Evolutionary conservation across 1,140 invertebrate species (phyloP).

Genomic region (Drosophila aff.): DNA sequence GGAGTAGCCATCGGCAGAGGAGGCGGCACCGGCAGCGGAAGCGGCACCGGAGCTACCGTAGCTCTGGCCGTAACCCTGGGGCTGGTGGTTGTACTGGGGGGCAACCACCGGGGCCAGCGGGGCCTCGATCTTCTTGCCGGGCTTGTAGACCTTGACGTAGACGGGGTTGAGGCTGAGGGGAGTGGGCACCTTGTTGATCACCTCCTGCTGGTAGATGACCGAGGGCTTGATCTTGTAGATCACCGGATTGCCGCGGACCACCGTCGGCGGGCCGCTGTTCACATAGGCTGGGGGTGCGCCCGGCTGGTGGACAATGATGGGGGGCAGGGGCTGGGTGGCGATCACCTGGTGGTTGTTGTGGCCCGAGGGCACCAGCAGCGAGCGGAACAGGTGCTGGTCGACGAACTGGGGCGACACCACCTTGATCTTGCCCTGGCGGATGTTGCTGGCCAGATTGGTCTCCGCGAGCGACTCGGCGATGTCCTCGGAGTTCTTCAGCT

Average conservation of each 20-base stretch:
- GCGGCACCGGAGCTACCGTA: conserved; percentile 52
- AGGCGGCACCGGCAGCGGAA: conserved; percentile 36
- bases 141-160: conserved; percentile 84
- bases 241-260: conserved; percentile 79
- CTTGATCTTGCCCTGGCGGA: conserved; percentile 82
- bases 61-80: conserved; percentile 41
- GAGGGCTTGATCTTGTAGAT: conserved; percentile 83
- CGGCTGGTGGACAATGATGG: conserved; percentile 80
- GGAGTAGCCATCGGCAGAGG: conserved; percentile 53
- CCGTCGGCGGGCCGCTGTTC: conserved; percentile 78
- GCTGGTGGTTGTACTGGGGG: conserved; percentile 63
- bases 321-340: conserved; percentile 79
- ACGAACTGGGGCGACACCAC: conserved; percentile 80
- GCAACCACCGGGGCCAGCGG: conserved; percentile 76
- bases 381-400: conserved; percentile 78
- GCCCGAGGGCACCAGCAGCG: conserved; percentile 76
- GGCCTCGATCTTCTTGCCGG: conserved; percentile 80
- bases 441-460: conserved; percentile 74
- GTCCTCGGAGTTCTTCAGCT: conserved; percentile 79
- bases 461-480: conserved; percentile 79
- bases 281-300: conserved; percentile 75
- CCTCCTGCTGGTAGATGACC: conserved; percentile 83
- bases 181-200: conserved; percentile 83
- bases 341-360: conserved; percentile 81
- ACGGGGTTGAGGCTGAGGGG: conserved; percentile 80